Percentiles rank a stretch among this genome's conserved stretches.
Conservation (phyloP, 2,797 vertebrate genomes). For the Gila robusta region DNA sequence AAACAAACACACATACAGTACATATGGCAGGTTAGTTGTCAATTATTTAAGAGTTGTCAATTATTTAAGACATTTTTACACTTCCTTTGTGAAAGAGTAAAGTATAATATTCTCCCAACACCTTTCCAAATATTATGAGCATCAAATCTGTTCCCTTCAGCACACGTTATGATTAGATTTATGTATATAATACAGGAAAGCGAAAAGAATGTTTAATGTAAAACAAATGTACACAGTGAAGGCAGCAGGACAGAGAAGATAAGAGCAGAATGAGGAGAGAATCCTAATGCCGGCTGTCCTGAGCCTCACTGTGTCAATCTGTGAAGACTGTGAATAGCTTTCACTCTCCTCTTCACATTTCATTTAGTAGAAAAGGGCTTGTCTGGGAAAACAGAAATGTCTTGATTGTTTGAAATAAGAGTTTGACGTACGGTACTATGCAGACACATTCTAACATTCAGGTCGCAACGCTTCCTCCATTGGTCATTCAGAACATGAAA, state of each 20-base stretch:
- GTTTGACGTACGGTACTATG: background rate
- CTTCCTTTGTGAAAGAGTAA: background rate
- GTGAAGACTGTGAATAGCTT: background rate
- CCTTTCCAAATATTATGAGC: background rate
- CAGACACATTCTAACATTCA: background rate
- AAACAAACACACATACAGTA: slow-evolving; percentile 32
- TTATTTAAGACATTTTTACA: slow-evolving; percentile 26
- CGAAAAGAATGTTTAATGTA: slow-evolving; percentile 31
- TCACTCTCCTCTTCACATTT: slow-evolving; percentile 4
- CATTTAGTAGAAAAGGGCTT: background rate
- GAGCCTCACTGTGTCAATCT: background rate
- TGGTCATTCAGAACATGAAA: background rate
- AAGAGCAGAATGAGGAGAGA: slow-evolving; percentile 36
- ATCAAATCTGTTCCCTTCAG: slow-evolving; percentile 8
- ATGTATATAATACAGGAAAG: slow-evolving; percentile 25
- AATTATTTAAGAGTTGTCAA: slow-evolving; percentile 20
- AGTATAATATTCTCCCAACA: background rate
- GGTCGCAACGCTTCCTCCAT: background rate
- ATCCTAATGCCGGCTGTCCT: slow-evolving; percentile 43
- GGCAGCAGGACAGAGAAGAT: slow-evolving; percentile 24
- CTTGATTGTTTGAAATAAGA: background rate
- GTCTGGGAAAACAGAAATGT: background rate
- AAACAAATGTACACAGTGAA: slow-evolving; percentile 43
- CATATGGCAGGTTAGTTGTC: slow-evolving; percentile 3
- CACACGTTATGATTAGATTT: background rate